phyloP scores from a whole-genome alignment of 2,113 vertebrate species.

The Eudyptes chrysolophus region DNA sequence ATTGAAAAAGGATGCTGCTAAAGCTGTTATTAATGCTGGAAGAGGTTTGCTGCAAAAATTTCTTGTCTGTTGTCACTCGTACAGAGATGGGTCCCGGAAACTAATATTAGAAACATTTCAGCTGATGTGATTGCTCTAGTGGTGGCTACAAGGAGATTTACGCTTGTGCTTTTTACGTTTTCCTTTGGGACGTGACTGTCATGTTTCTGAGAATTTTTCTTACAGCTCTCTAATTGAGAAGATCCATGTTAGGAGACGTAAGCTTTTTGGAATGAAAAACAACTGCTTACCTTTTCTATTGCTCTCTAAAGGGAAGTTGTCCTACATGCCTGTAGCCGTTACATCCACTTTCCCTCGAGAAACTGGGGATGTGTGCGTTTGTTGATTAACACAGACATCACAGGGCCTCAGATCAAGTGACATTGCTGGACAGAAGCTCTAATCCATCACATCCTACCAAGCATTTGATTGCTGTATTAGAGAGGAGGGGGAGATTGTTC shows the following conservation, averaged over 20 bases:
- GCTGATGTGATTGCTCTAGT: neutral
- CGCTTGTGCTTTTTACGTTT: neutral
- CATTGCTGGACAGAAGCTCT: neutral
- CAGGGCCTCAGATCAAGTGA: neutral
- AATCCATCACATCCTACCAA: neutral
- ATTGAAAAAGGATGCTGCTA: neutral
- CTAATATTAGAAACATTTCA: neutral
- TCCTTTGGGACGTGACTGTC: neutral
- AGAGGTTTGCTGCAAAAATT: neutral
- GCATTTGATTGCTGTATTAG: neutral
- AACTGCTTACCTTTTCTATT: conserved; percentile 18
- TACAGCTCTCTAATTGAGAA: neutral
- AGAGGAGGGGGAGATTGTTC: conserved; percentile 63
- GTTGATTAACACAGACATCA: neutral
- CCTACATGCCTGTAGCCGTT: conserved; percentile 9
- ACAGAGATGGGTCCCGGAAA: neutral
- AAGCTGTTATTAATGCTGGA: neutral
- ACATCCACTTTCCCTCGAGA: neutral
- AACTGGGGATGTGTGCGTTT: neutral
- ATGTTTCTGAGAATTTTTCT: neutral
- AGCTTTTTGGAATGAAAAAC: neutral
- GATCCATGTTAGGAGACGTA: neutral
- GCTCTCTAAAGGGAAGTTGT: conserved; percentile 72
- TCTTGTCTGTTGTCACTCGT: neutral
- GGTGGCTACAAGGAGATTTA: neutral